Evolutionary conservation across 2,797 vertebrate species (phyloP), one percentile per base, ranked within the genome.

Genomic region (Anniella stebbinsi): DNA sequence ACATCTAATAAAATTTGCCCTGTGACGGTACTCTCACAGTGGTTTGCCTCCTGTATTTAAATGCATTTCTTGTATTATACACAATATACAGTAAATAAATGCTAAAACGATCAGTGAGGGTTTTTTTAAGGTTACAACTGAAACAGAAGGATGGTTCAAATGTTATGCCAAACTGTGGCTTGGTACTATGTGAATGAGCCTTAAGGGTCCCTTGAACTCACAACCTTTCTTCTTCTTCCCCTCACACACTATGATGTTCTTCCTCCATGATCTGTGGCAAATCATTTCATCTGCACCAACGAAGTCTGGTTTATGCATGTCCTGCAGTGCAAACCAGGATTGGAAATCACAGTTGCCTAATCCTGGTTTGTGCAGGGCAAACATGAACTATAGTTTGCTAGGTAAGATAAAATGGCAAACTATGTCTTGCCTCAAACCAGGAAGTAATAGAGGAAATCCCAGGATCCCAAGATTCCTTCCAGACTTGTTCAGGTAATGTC

Each of bases 31-130:
- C 1, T 17, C 10, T 48, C 28, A 48, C 30, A n/a, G 25, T 72
- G 25, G 28, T 41, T 78, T 69, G 13, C 45, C 2, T 41, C 10
- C 28, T 80, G 51, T 60, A 8, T 57, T 70, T 69, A 69, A 84
- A 84, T 84, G 30, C 7, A 51, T 84, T n/a, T 60, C 28, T 73
- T 33, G 11, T 60, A 23, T 23, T n/a, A 80, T 12, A 73, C 67
- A 88, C 7, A 60, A n/a, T n/a, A n/a, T n/a, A n/a, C n/a, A n/a
- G n/a, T n/a, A 80, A 80, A 70, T 80, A 48, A 80, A 69, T 54
- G 63, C 28, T 51, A 70, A 72, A 72, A 45, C 5, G 51, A n/a
- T 25, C 2, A 21, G 12, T n/a, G 23, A 7, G 18, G 51, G 51
- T 51, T 51, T 48, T 48, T 84, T 48, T 70, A 1, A 33, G 1